These are phyloP conservation scores for Plebejus anna DNA, from an alignment of 2,888 invertebrate species.

Conservation along the genomic window DNA sequence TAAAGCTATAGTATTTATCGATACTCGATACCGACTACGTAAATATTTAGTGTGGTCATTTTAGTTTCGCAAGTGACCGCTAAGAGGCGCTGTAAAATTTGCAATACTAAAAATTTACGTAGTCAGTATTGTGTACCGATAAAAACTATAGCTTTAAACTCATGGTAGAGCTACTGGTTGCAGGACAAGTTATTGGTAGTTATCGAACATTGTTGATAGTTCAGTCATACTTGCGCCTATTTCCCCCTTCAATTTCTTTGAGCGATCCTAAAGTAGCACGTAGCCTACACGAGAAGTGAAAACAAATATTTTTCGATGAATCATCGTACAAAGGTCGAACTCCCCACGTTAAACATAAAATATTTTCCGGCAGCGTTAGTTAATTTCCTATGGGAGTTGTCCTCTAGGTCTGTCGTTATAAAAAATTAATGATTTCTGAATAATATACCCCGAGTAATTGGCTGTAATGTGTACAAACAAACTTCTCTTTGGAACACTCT, in stretches of 20 bases:
- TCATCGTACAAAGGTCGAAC: conserved; percentile 7
- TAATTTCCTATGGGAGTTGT: conserved; percentile 30
- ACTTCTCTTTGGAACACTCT: not conserved
- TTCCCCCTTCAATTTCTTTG: too few relatives aligned
- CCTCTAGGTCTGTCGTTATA: conserved; percentile 28
- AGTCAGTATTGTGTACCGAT: too few relatives aligned
- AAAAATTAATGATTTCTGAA: conserved; percentile 30
- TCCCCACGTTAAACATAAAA: conserved; percentile 26
- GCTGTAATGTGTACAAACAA: conserved; percentile 11
- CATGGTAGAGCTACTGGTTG: too few relatives aligned
- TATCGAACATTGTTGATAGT: too few relatives aligned
- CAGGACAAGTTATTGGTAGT: too few relatives aligned
- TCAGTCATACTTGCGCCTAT: too few relatives aligned
- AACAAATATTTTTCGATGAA: not conserved
- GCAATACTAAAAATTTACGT: too few relatives aligned
- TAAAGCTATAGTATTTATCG: too few relatives aligned
- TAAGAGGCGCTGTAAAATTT: too few relatives aligned
- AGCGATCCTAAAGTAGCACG: not conserved
- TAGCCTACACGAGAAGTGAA: not conserved
- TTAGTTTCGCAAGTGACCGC: too few relatives aligned
- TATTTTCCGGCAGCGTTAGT: conserved; percentile 14
- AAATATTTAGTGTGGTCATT: too few relatives aligned
- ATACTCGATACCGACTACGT: too few relatives aligned
- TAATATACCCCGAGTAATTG: conserved; percentile 23
- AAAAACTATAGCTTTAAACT: not conserved